Conservation (phyloP, 2,113 vertebrate species). For the Globicephala melas region DNA sequence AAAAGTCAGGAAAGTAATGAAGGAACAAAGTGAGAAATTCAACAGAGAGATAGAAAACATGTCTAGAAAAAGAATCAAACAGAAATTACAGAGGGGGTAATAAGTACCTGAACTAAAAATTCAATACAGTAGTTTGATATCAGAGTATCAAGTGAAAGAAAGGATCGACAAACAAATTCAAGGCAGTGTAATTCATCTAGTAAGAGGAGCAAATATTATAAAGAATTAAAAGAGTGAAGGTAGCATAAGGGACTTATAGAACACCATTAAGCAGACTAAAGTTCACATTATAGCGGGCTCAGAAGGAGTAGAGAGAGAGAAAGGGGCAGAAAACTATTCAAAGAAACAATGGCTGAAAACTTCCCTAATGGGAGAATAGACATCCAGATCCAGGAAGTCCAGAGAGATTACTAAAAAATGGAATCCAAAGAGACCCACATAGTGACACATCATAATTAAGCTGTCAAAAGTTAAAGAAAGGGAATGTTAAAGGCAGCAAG, state of each 20-base stretch:
- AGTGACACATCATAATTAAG: background rate
- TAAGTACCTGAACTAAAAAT: background rate
- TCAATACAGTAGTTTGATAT: background rate
- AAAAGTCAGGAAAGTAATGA: background rate
- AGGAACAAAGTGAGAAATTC: background rate
- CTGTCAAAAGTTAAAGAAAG: background rate
- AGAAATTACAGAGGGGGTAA: background rate
- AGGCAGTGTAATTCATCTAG: background rate
- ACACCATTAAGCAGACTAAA: background rate
- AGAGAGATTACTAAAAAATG: background rate
- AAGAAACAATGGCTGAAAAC: background rate
- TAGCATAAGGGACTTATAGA: background rate
- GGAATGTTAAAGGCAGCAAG: background rate
- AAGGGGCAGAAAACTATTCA: background rate
- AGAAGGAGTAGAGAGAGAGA: background rate
- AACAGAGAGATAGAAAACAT: background rate
- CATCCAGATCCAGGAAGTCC: background rate
- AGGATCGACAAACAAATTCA: background rate
- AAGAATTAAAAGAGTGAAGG: background rate
- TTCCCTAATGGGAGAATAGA: background rate
- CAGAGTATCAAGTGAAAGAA: background rate
- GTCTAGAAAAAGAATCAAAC: background rate
- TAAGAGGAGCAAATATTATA: background rate
- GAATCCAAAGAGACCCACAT: background rate
- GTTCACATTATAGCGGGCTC: background rate